Evolutionary conservation across 2,113 vertebrate genomes (phyloP).

Genomic region (Meleagris gallopavo): DNA sequence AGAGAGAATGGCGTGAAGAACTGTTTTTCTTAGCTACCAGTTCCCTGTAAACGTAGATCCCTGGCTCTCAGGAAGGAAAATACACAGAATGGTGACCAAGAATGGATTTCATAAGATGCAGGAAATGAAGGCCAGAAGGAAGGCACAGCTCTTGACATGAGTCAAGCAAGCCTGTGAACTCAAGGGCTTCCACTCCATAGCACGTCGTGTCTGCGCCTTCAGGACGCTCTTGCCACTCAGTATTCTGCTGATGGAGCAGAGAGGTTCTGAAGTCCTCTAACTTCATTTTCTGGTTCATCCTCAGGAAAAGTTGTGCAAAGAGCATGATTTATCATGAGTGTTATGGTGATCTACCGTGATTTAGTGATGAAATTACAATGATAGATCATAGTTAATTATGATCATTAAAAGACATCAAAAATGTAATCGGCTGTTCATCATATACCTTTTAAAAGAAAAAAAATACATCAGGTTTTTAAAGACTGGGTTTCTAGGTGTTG

Average conservation of each 20-base stretch:
- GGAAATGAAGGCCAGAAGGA: neutral
- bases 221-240: neutral
- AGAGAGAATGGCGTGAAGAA: neutral
- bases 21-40: neutral
- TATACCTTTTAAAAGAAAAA: conserved; percentile 64
- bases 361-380: conserved; percentile 75
- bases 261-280: conserved; percentile 27
- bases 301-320: conserved; percentile 41
- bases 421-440: conserved; percentile 74
- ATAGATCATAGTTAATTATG: conserved; percentile 77
- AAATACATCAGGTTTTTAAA: conserved; percentile 50
- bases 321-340: conserved; percentile 64
- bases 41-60: neutral
- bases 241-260: neutral
- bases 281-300: conserved; percentile 40
- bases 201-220: rapidly evolving
- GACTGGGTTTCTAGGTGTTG: conserved; percentile 39
- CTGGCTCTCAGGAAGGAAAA: neutral
- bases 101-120: neutral
- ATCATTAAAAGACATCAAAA: conserved; percentile 78
- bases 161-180: rapidly evolving
- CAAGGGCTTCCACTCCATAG: neutral
- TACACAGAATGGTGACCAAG: neutral
- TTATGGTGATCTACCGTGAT: conserved; percentile 70
- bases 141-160: neutral